phyloP scores from a whole-genome alignment of 2,113 vertebrate genomes.

The Pachycephala philippinensis region DNA sequence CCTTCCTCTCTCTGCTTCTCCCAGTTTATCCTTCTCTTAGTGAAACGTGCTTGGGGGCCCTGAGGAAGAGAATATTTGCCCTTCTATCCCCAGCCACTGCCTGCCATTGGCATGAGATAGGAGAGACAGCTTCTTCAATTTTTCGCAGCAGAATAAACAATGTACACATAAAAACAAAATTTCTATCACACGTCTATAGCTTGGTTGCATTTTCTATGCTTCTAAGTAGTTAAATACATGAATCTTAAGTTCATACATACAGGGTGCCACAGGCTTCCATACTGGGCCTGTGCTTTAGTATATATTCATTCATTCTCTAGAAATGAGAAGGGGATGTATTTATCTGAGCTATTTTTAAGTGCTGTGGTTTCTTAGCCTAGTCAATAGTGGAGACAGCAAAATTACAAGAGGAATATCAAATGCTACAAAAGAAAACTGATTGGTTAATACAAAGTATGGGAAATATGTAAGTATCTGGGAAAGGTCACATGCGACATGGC shows the following conservation, averaged over 20 bases:
- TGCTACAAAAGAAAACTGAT: not conserved
- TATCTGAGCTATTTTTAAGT: not conserved
- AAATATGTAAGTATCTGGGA: constrained; percentile 4
- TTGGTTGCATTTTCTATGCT: not conserved
- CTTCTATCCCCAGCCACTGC: not conserved
- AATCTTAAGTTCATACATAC: not conserved
- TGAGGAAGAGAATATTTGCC: not conserved
- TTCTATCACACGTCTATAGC: not conserved
- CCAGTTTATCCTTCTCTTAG: not conserved
- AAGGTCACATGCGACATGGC: not conserved
- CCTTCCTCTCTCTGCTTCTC: not conserved
- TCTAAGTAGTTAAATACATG: not conserved
- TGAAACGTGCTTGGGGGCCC: not conserved
- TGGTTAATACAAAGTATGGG: not conserved
- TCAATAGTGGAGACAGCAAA: not conserved
- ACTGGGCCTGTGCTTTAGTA: not conserved
- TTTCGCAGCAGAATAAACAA: not conserved
- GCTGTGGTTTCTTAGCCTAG: not conserved
- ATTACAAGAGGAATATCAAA: not conserved
- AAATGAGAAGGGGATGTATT: not conserved
- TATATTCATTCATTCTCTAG: not conserved
- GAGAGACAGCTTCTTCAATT: not conserved
- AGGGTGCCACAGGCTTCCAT: not conserved
- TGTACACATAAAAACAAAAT: not conserved
- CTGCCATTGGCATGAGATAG: not conserved